phyloP scores from a whole-genome alignment of 1,140 invertebrate genomes.

The Ruditapes philippinarum region DNA sequence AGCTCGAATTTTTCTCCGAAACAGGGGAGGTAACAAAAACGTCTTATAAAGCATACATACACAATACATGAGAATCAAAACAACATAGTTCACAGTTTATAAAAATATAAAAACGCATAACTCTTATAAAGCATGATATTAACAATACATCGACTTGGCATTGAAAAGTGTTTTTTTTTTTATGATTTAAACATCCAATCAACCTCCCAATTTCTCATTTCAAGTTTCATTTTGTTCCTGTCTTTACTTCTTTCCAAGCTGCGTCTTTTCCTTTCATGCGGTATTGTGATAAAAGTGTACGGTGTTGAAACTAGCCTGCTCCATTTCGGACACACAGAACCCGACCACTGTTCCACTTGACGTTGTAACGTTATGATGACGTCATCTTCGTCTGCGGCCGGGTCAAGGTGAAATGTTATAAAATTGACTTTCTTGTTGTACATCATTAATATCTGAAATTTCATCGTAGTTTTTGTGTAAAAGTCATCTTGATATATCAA shows the following conservation, averaged over 20 bases:
- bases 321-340: conserved; percentile 37
- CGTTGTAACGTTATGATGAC: conserved; percentile 16
- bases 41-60: too few relatives aligned
- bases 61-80: too few relatives aligned
- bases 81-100: too few relatives aligned
- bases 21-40: too few relatives aligned
- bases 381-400: conserved; percentile 7
- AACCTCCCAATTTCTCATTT: conserved; percentile 47
- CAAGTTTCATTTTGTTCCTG: conserved; percentile 47
- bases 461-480: too few relatives aligned
- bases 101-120: too few relatives aligned
- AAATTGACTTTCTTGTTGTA: conserved; percentile 33
- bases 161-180: neutral
- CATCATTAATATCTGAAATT: conserved; percentile 56
- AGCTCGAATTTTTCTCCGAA: too few relatives aligned
- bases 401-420: conserved; percentile 1
- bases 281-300: conserved; percentile 21
- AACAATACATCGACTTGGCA: too few relatives aligned
- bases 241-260: conserved; percentile 42
- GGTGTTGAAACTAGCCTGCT: conserved; percentile 53
- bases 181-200: conserved; percentile 55
- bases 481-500: too few relatives aligned
- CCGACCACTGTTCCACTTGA: conserved; percentile 36
- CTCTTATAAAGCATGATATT: too few relatives aligned
- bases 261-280: conserved; percentile 19